Conservation (phyloP, 2,113 vertebrate genomes). For the Antechinus flavipes region DNA sequence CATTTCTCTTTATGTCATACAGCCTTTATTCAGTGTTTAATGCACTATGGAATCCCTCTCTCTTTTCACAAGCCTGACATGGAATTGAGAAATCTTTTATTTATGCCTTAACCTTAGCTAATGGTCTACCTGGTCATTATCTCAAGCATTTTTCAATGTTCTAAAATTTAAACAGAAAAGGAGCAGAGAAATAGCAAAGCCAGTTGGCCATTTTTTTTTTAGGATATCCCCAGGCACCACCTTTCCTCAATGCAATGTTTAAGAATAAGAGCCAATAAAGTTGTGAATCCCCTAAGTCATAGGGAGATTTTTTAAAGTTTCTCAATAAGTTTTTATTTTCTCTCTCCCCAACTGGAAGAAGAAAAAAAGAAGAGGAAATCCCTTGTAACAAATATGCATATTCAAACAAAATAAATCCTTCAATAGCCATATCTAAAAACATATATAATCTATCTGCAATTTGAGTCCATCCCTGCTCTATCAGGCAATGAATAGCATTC, state of each 20-base stretch:
- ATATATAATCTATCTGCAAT: not conserved
- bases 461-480: not conserved
- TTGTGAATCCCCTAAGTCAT: not conserved
- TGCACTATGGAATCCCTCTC: not conserved
- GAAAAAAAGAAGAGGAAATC: too few relatives aligned
- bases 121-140: not conserved
- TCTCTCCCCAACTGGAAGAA: not conserved
- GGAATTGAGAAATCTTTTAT: too few relatives aligned
- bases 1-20: not conserved
- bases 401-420: not conserved
- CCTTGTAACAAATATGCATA: not conserved
- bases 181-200: not conserved
- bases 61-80: not conserved
- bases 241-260: not conserved
- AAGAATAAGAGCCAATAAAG: not conserved
- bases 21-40: not conserved
- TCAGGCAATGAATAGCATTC: not conserved
- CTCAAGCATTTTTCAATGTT: not conserved
- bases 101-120: not conserved
- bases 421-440: not conserved
- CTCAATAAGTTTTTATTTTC: not conserved
- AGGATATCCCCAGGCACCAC: not conserved
- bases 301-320: not conserved
- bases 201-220: not conserved
- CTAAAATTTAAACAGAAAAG: not conserved